Evolutionary conservation across 1,140 invertebrate species (phyloP), one percentile per base, ranked within the genome.

Genomic region (Drosophila ficusphila): DNA sequence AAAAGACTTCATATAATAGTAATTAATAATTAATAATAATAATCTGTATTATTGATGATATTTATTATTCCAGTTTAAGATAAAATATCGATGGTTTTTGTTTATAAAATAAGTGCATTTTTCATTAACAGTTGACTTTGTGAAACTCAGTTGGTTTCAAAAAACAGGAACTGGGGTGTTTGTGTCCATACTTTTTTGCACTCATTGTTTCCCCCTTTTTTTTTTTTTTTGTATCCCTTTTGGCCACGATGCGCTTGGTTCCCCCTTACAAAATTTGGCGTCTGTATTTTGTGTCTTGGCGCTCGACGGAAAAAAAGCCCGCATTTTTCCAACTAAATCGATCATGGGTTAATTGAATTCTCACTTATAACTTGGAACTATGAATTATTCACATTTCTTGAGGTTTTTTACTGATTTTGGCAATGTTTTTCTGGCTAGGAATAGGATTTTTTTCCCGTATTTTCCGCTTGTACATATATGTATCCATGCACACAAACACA

Each of bases 401-500:
- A 3, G 18, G 41, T 4, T 44, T 58, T 64, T 27, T 44, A 9
- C 19, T 31, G 11, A 21, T 64, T 64, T 64, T 60, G 36, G 39
- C 19, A 64, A 27, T 47, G 39, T 54, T 61, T 64, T 64, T 64
- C 54, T 46, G 29, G 54, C 54, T 61, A 60, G 60, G 60, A 51
- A 74, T 29, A 72, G 41, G 41, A 27, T 41, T 58, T 72, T 72
- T 68, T 70, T 60, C 18, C 42, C 56, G 69, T 72, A 72, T 72
- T 61, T 65, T 75, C 60, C 42, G 79, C 61, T 46, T 74, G 62
- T 53, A 69, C 60, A 65, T 61, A 60, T 70, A 72, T 79, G 56
- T 71, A 67, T 72, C 52, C 62, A 83, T 86, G 68, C 62, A 81
- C 62, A 85, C 65, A 48, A 58, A 71, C 79, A 76, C 75, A 76